phyloP scores from a whole-genome alignment of 2,888 invertebrate species.

The Cylindroiulus punctatus region DNA sequence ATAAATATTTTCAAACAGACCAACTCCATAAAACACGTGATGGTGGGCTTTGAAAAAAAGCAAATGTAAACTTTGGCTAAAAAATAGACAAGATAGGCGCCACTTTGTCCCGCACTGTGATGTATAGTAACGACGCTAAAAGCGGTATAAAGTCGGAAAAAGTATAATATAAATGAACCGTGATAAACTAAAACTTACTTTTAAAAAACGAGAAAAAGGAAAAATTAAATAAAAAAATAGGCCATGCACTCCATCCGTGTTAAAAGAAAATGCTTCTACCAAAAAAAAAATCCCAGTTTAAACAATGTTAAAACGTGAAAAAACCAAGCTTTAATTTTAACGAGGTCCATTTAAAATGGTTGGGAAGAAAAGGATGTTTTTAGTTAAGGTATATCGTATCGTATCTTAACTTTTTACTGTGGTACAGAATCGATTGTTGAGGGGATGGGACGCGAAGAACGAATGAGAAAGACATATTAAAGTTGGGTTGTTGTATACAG shows the following conservation, averaged over 20 bases:
- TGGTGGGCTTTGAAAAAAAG: background rate
- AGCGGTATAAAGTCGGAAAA: background rate
- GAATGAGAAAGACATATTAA: background rate
- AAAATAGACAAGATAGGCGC: slow-evolving; percentile 11
- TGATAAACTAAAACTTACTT: background rate
- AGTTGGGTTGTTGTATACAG: background rate
- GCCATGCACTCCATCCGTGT: background rate
- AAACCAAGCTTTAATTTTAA: slow-evolving; percentile 3
- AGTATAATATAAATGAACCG: slow-evolving; percentile 2
- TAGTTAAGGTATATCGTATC: background rate
- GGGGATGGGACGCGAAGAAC: background rate
- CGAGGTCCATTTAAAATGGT: background rate
- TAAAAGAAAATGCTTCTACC: background rate
- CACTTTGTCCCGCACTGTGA: background rate
- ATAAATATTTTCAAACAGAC: slow-evolving; percentile 18
- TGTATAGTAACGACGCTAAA: background rate
- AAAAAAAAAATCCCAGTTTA: background rate
- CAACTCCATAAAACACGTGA: slow-evolving; percentile 18
- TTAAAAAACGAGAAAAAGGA: background rate
- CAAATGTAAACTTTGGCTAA: background rate
- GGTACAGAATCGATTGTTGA: background rate
- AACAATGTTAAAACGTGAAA: background rate
- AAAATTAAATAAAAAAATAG: background rate
- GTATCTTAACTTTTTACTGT: background rate
- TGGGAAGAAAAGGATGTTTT: background rate